Conservation (phyloP, 2,888 invertebrate genomes). For the Troides aeacus region DNA sequence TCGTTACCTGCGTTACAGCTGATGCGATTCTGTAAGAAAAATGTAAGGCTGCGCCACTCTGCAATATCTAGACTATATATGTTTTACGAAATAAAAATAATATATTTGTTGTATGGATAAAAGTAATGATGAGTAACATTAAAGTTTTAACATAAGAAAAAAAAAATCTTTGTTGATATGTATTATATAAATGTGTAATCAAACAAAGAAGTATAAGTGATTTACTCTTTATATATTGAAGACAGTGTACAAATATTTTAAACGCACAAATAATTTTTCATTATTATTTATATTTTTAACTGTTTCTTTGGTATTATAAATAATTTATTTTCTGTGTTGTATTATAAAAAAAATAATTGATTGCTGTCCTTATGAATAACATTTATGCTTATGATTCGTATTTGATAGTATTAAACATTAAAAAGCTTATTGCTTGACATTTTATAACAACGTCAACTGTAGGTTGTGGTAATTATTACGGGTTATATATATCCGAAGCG, state of each 20-base stretch:
- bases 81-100: neutral
- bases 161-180: neutral
- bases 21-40: slow-evolving; percentile 29
- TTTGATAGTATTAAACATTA: neutral
- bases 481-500: neutral
- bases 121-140: neutral
- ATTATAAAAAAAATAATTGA: neutral
- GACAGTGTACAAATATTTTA: too few species aligned
- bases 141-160: too few species aligned
- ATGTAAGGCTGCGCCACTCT: slow-evolving; percentile 3
- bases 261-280: neutral
- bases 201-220: neutral
- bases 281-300: neutral
- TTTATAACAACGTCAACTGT: neutral
- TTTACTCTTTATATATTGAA: neutral
- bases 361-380: neutral
- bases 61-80: neutral
- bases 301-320: neutral
- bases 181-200: neutral
- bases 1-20: slow-evolving; percentile 35
- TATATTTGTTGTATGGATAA: neutral
- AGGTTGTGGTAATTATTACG: slow-evolving; percentile 10
- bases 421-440: neutral
- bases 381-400: neutral
- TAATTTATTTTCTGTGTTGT: neutral